A percentile compares a stretch with the other conserved stretches of the same genome.
Evolutionary conservation across 2,797 vertebrate genomes (phyloP).

Genomic region (Enoplosus armatus): DNA sequence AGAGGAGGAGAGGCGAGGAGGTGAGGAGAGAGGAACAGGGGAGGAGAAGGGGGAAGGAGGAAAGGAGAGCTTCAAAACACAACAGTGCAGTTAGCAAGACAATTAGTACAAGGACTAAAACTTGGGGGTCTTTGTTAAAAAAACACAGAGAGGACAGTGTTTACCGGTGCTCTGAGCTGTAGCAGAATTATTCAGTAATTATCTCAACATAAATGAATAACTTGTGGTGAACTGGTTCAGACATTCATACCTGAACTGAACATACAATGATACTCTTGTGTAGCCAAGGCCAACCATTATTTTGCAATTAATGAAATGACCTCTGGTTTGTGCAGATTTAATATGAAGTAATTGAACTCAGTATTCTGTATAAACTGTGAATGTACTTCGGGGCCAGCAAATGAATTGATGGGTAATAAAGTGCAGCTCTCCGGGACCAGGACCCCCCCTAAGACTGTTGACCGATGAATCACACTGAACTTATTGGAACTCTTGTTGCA

Average conservation of each 20-base stretch:
- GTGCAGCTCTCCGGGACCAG: neutral
- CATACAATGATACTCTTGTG: constrained; percentile 21
- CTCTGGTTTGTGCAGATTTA: constrained; percentile 29
- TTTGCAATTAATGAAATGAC: constrained; percentile 41
- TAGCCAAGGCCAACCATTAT: constrained; percentile 10
- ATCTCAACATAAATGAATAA: constrained; percentile 45
- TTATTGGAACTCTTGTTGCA: no score
- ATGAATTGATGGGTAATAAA: constrained; percentile 26
- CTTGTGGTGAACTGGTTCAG: constrained; percentile 12
- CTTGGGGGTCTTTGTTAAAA: constrained; percentile 52
- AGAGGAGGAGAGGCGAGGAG: constrained; percentile 45
- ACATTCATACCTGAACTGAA: constrained; percentile 30
- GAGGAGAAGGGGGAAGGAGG: constrained; percentile 20
- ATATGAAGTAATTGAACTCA: constrained; percentile 23
- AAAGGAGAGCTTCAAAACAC: constrained; percentile 67
- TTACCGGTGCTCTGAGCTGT: constrained; percentile 52
- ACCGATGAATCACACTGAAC: neutral
- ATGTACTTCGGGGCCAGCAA: neutral
- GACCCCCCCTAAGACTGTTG: neutral
- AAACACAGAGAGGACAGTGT: constrained; percentile 33
- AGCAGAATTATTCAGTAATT: constrained; percentile 41
- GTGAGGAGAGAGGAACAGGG: constrained; percentile 35
- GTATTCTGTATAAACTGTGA: constrained; percentile 17
- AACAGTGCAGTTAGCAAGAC: constrained; percentile 72
- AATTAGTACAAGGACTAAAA: constrained; percentile 76